These are phyloP conservation scores for Rhinichthys osculus DNA, from an alignment of 2,797 vertebrate species.

Conservation along the genomic window DNA sequence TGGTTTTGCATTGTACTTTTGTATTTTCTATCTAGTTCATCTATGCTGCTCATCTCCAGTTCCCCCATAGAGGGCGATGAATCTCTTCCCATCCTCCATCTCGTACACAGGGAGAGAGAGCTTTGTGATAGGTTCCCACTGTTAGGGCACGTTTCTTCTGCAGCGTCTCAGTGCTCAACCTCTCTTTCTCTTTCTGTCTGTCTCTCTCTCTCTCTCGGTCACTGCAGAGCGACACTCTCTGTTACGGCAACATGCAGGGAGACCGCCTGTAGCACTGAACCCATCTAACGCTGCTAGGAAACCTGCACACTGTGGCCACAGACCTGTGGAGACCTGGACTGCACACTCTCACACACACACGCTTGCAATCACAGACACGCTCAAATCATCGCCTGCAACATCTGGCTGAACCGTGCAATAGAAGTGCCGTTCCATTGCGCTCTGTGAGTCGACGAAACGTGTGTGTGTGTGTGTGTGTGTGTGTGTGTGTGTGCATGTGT, in stretches of 20 bases:
- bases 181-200: slow-evolving; percentile 58
- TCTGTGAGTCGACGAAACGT: slow-evolving; percentile 50
- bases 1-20: neutral
- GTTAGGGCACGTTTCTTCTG: slow-evolving; percentile 60
- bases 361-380: slow-evolving; percentile 23
- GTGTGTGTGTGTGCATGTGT: slow-evolving; percentile 32
- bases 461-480: neutral
- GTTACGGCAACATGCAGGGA: slow-evolving; percentile 56
- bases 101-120: slow-evolving; percentile 61
- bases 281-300: slow-evolving; percentile 46
- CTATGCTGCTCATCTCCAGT: neutral
- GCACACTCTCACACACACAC: slow-evolving; percentile 20
- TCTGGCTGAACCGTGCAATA: slow-evolving; percentile 48
- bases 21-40: neutral
- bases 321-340: slow-evolving; percentile 69
- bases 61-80: slow-evolving; percentile 71
- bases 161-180: slow-evolving; percentile 34
- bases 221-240: slow-evolving; percentile 61
- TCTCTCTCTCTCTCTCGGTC: slow-evolving; percentile 54
- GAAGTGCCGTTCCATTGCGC: slow-evolving; percentile 56
- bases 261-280: slow-evolving; percentile 34
- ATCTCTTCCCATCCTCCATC: slow-evolving; percentile 71
- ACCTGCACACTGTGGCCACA: slow-evolving; percentile 46
- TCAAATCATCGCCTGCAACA: slow-evolving; percentile 48
- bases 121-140: slow-evolving; percentile 68